Evolutionary conservation across 2,888 invertebrate species (phyloP), one percentile per base, ranked within the genome.

Genomic region (Drosophila fungiperda): DNA sequence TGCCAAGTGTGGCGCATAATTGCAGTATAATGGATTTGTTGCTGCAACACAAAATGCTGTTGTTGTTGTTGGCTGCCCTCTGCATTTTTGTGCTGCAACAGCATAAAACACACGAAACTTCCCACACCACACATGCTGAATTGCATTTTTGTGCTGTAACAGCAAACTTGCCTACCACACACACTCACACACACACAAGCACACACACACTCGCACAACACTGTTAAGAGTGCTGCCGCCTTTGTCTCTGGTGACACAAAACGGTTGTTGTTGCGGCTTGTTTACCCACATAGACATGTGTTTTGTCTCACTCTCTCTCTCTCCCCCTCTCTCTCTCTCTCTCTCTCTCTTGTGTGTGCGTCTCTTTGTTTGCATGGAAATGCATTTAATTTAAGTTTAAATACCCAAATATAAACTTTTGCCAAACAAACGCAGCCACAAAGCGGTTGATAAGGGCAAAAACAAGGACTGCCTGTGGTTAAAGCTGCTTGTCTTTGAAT

Each of bases 371-470:
- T 88, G 78, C 76, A 79, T 80, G 73, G 81, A 90, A 91, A 90
- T 91, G 91, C 89, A 92, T 91, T 92, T 92, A 91, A 92, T 91
- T 92, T 85, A 83, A 86, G 90, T 91, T 90, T 91, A 91, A 92
- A 91, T 91, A 85, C 90, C 83, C 86, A 85, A 90, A 87, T 89
- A 88, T 89, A 90, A 90, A 90, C 89, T 87, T 85, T 72, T 73
- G 76, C 54, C 89, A 88, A 90, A 89, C 90, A 87, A 85, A 77
- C 60, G 81, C 76, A 87, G 71, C 88, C 83, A 68, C 79, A 80
- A 54, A 66, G 63, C 63, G 48, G 53, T 8, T 57, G 32, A 57
- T 57, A 60, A 29, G 59, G 63, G 35, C 20, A 29, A 57, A 36
- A 54, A 23, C 49, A 48, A 67, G 40, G 26, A 29, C 61, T 61